Percentiles rank a stretch among this genome's conserved stretches.
Evolutionary conservation across 1,140 invertebrate genomes (phyloP).

Genomic region (Dendrolimus punctatus): DNA sequence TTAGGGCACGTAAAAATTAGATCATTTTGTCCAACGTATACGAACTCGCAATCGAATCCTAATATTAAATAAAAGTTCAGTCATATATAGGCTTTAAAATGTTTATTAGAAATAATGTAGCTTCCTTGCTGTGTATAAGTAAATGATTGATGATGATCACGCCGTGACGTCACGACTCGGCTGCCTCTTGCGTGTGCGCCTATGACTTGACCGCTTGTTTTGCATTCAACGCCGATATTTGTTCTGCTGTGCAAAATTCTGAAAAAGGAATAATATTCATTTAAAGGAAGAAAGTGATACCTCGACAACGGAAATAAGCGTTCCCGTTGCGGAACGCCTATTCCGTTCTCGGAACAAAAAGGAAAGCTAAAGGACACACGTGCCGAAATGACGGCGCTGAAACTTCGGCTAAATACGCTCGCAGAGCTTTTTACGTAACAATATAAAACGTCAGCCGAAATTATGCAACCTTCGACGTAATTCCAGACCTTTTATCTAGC

Average conservation of each 20-base stretch:
- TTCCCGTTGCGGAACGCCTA: no score
- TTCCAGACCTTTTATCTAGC: no score
- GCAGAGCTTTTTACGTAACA: no score
- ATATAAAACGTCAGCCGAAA: no score
- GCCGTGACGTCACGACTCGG: conserved; percentile 35
- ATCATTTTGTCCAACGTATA: neutral
- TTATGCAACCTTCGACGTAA: no score
- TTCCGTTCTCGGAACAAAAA: no score
- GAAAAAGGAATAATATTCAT: conserved; percentile 8
- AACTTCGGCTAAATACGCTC: no score
- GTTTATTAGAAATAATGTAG: conserved; percentile 57
- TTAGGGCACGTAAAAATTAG: no score
- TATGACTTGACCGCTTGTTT: conserved; percentile 16
- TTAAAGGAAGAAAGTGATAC: neutral
- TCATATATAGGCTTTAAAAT: conserved; percentile 39
- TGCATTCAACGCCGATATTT: conserved; percentile 32
- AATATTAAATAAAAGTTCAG: conserved; percentile 18
- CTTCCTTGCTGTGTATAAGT: conserved; percentile 47
- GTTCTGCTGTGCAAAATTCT: conserved; percentile 54
- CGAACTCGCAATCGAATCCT: no score
- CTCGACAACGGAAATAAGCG: no score
- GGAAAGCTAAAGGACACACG: no score
- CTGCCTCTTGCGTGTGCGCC: conserved; percentile 8
- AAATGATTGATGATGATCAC: conserved; percentile 41
- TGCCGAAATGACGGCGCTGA: no score